A percentile compares a stretch with the other conserved stretches of the same genome.
phyloP scores from a whole-genome alignment of 92 coral and sea anemone species.

The Diadumene lineata region DNA sequence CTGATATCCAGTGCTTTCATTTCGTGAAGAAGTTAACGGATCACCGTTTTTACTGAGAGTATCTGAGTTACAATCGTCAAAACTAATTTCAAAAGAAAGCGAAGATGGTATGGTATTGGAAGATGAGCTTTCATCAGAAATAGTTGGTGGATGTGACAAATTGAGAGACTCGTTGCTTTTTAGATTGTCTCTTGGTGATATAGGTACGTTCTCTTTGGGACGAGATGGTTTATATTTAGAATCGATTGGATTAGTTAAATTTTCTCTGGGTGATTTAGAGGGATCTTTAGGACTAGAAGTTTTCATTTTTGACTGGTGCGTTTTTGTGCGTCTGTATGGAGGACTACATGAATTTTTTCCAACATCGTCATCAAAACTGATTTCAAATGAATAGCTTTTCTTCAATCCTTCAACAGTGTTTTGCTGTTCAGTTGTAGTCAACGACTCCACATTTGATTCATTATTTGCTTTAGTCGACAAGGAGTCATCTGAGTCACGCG shows the following conservation, averaged over 20 bases:
- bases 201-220: no score
- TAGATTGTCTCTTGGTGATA: no score
- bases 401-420: neutral
- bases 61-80: no score
- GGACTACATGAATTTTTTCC: neutral
- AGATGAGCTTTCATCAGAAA: neutral
- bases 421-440: neutral
- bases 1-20: no score
- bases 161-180: no score
- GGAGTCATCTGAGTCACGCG: neutral
- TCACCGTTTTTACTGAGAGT: neutral
- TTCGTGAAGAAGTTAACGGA: neutral
- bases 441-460: neutral
- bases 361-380: slow-evolving; percentile 34
- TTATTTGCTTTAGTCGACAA: neutral
- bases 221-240: no score
- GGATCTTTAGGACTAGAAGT: neutral
- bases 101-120: neutral
- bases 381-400: slow-evolving; percentile 34
- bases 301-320: neutral
- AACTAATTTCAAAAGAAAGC: neutral
- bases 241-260: neutral
- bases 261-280: neutral
- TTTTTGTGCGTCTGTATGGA: neutral
- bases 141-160: no score